Evolutionary conservation across 2,797 vertebrate species (phyloP).

Genomic region (Brachyrhaphis roseni): DNA sequence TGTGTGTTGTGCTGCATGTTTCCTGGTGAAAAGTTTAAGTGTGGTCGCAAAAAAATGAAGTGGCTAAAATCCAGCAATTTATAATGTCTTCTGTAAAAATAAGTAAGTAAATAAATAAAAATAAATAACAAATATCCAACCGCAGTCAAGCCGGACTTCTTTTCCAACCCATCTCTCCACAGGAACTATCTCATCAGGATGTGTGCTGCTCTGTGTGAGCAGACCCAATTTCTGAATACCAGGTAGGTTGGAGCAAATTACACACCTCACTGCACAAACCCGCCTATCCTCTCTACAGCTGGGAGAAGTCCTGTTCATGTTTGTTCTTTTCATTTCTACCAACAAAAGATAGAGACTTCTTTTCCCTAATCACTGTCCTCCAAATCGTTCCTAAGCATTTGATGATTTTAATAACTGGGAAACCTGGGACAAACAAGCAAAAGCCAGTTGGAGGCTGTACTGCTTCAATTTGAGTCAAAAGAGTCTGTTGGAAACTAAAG

Average conservation of each 20-base stretch:
- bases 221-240: constrained; percentile 32
- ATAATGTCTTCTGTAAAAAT: constrained; percentile 10
- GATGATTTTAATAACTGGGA: constrained; percentile 27
- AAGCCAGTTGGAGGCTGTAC: constrained; percentile 31
- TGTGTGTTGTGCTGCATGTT: constrained; percentile 2
- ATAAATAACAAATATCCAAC: background rate
- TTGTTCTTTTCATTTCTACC: constrained; percentile 19
- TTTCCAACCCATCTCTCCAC: constrained; percentile 12
- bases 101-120: too few species aligned
- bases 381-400: constrained; percentile 11
- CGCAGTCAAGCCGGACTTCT: constrained; percentile 11
- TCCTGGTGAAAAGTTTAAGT: constrained; percentile 7
- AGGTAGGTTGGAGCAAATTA: constrained; percentile 57
- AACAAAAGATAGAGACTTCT: constrained; percentile 14
- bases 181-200: constrained; percentile 30
- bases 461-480: constrained; percentile 13
- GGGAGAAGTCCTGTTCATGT: constrained; percentile 17
- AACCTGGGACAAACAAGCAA: constrained; percentile 28
- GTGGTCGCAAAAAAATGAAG: background rate
- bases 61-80: constrained; percentile 12
- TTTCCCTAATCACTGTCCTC: constrained; percentile 1
- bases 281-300: constrained; percentile 19
- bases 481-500: constrained; percentile 40
- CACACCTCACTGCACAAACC: constrained; percentile 46
- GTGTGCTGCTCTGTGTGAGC: constrained; percentile 17